Evolutionary conservation across 2,113 vertebrate genomes (phyloP), one percentile per base, ranked within the genome.

Genomic region (Eurypyga helias): DNA sequence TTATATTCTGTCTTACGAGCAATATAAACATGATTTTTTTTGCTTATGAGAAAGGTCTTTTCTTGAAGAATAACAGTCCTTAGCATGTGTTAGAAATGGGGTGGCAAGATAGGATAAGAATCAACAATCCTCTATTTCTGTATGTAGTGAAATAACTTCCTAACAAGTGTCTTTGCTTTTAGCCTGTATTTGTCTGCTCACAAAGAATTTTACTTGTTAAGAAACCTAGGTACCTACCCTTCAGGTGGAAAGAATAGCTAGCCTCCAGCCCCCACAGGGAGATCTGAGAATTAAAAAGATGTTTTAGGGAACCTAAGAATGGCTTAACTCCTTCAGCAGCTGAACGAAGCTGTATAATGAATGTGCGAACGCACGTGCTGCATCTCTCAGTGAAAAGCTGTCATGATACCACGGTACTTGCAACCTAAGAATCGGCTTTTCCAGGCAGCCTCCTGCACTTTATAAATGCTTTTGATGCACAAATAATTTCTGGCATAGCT

Each of bases 171-270:
- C 41, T 89, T 92, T 92, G 78, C 54, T 91, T 91, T 76, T 88
- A 95, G 46, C 71, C 87, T 85, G 6, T 87, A 91, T 95, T 89
- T 85, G 73, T 72, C 91, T 93, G 61, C 70, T 86, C 85, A 69
- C 81, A 93, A 87, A 91, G 78, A 89, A 72, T 60, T 94, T 69
- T n/a, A 65, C 66, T 90, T 95, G 62, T 93, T 91, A 91, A 83
- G 84, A 78, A 89, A 71, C 89, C 60, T 91, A 91, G 76, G 79
- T 94, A 73, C 43, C 55, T 90, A 28, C 67, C 83, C 67, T 55
- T 90, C 58, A 70, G 88, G 57, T 57, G 29, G 55, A 77, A 94
- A 92, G 88, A 96, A 92, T 86, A 92, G 58, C 71, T 90, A 79
- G 66, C 67, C 76, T 88, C 66, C 55, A 90, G 48, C 46, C 92